A percentile compares a stretch with the other conserved stretches of the same genome.
These are phyloP conservation scores for Microchirus variegatus DNA, from an alignment of 2,797 vertebrate genomes.

Conservation along the genomic window DNA sequence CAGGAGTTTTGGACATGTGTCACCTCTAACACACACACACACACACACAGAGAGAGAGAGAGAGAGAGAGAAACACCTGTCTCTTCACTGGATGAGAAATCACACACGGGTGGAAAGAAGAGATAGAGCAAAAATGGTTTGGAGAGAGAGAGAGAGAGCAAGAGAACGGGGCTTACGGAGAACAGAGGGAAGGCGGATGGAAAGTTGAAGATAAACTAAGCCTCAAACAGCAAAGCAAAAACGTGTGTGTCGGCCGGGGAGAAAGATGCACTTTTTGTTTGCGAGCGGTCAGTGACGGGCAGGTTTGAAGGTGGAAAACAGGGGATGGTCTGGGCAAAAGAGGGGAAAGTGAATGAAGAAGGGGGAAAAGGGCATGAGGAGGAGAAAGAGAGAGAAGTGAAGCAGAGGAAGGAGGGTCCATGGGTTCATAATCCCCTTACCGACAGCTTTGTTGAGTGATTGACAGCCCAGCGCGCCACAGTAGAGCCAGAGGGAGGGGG, in stretches of 20 bases:
- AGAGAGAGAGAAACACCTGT: slow-evolving; percentile 37
- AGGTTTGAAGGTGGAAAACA: slow-evolving; percentile 39
- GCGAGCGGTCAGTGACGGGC: slow-evolving; percentile 43
- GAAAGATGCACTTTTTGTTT: slow-evolving; percentile 51
- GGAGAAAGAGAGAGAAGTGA: slow-evolving; percentile 20
- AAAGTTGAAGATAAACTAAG: slow-evolving; percentile 69
- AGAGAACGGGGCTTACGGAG: slow-evolving; percentile 50
- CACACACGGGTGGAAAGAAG: slow-evolving; percentile 48
- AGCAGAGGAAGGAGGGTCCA: slow-evolving; percentile 57
- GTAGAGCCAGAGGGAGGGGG: slow-evolving; percentile 56
- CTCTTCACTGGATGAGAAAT: slow-evolving; percentile 55
- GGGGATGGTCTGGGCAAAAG: slow-evolving; percentile 13
- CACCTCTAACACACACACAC: slow-evolving; percentile 1
- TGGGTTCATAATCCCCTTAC: slow-evolving; percentile 79
- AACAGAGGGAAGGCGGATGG: slow-evolving; percentile 58
- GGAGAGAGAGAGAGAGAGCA: slow-evolving; percentile 34
- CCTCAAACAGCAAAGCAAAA: slow-evolving; percentile 64
- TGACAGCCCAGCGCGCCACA: slow-evolving; percentile 78
- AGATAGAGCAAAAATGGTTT: slow-evolving; percentile 62
- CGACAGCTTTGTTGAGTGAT: slow-evolving; percentile 85
- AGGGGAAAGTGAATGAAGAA: neutral
- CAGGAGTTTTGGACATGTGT: slow-evolving; percentile 17
- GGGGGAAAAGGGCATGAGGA: slow-evolving; percentile 13
- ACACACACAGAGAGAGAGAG: slow-evolving; percentile 21
- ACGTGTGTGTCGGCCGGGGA: slow-evolving; percentile 32